Evolutionary conservation across 2,888 invertebrate genomes (phyloP).

Genomic region (Melanchra persicariae): DNA sequence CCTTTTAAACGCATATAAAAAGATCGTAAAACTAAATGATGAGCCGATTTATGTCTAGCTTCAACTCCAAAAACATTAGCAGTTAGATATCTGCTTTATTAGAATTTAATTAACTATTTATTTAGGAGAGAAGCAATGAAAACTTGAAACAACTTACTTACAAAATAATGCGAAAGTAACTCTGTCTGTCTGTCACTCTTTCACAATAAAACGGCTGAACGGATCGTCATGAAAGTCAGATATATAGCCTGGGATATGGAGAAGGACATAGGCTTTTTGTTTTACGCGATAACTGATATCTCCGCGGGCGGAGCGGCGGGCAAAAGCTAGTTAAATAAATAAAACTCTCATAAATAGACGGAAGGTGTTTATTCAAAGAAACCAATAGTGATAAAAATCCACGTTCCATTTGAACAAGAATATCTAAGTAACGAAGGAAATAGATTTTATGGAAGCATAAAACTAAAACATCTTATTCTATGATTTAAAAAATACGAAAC

Average conservation of each 20-base stretch:
- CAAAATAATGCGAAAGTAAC: too few species aligned
- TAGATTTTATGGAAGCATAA: conserved; percentile 56
- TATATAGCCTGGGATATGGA: too few species aligned
- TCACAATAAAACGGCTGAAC: too few species aligned
- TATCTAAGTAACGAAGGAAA: conserved; percentile 32
- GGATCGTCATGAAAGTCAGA: too few species aligned
- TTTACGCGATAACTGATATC: too few species aligned
- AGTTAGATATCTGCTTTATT: background rate
- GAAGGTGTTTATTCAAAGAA: conserved; percentile 48
- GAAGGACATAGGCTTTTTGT: too few species aligned
- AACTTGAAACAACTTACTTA: conserved; percentile 11
- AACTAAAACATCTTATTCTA: conserved; percentile 55
- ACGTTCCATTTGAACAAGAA: conserved; percentile 28
- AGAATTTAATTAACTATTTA: conserved; percentile 15
- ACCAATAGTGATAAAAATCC: conserved; percentile 43
- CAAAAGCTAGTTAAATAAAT: background rate
- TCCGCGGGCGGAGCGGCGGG: too few species aligned
- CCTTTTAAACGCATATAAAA: conserved; percentile 40
- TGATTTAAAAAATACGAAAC: conserved; percentile 38
- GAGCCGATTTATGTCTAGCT: conserved; percentile 24
- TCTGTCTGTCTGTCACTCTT: too few species aligned
- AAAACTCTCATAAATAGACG: conserved; percentile 38
- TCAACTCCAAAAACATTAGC: conserved; percentile 24
- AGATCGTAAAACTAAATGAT: conserved; percentile 54
- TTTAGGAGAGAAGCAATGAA: conserved; percentile 14